A percentile compares a stretch with the other conserved stretches of the same genome.
Evolutionary conservation across 2,888 invertebrate genomes (phyloP).

Genomic region (Limnephilus auricula): DNA sequence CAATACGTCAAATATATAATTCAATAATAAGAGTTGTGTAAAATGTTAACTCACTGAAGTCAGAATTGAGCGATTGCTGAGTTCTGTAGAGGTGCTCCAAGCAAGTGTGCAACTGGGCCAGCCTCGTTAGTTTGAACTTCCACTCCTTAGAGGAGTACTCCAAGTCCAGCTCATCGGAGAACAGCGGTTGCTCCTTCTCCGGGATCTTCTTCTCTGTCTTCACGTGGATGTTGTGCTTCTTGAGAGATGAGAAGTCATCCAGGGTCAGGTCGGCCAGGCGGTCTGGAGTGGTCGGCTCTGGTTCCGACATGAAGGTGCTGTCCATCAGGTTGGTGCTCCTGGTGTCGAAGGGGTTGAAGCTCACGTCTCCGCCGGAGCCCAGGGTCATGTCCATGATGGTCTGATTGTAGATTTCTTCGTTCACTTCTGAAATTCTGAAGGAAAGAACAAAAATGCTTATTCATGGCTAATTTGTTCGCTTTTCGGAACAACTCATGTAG

Average conservation of each 20-base stretch:
- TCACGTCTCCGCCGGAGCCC: constrained; percentile 74
- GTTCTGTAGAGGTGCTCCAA: constrained; percentile 75
- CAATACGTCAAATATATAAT: no score
- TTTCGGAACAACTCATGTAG: no score
- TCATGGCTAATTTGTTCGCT: no score
- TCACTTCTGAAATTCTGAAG: constrained; percentile 60
- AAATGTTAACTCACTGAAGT: constrained; percentile 71
- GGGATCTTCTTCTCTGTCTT: constrained; percentile 67
- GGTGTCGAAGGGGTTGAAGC: constrained; percentile 74
- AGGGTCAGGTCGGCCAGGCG: constrained; percentile 74
- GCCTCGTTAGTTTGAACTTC: constrained; percentile 75
- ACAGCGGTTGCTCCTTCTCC: constrained; percentile 71
- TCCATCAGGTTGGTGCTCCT: constrained; percentile 73
- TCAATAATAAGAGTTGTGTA: background rate
- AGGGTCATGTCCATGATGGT: constrained; percentile 78
- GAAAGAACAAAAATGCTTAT: background rate
- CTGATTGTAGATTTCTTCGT: constrained; percentile 70
- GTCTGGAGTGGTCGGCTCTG: constrained; percentile 74
- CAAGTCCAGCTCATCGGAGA: constrained; percentile 76
- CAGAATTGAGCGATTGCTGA: constrained; percentile 72
- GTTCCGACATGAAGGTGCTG: constrained; percentile 70
- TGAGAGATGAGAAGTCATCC: constrained; percentile 75
- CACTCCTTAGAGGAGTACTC: constrained; percentile 71
- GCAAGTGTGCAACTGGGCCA: constrained; percentile 76
- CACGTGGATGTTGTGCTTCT: constrained; percentile 73